Evolutionary conservation across 2,797 vertebrate species (phyloP).

Genomic region (Phalloptychus januarius): DNA sequence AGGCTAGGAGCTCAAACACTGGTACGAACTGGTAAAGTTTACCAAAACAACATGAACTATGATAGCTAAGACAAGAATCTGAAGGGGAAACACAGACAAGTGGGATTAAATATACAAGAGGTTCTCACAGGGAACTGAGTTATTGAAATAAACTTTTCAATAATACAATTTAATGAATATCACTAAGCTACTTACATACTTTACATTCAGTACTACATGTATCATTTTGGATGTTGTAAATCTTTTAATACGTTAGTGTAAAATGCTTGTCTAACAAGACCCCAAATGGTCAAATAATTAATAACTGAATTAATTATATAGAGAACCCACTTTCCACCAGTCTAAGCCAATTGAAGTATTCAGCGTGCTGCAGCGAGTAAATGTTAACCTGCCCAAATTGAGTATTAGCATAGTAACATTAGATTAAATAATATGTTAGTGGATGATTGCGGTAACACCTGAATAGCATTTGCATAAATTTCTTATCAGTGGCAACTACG

Average conservation of each 20-base stretch:
- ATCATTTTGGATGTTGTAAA: neutral
- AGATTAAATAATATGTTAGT: too few relatives aligned
- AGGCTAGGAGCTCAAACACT: too few relatives aligned
- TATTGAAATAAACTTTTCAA: neutral
- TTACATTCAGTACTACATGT: neutral
- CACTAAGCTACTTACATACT: neutral
- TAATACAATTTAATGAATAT: neutral
- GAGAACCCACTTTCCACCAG: neutral
- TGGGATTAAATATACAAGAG: too few relatives aligned
- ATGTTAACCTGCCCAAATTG: neutral
- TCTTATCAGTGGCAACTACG: too few relatives aligned
- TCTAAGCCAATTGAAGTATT: neutral
- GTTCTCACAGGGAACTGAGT: neutral
- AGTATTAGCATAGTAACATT: too few relatives aligned
- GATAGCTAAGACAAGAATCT: too few relatives aligned
- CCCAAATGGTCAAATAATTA: too few relatives aligned
- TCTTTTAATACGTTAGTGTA: neutral
- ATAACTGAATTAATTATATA: neutral
- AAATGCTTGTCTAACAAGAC: neutral
- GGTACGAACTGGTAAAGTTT: too few relatives aligned
- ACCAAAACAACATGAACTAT: too few relatives aligned
- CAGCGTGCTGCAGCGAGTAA: neutral
- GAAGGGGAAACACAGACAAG: too few relatives aligned
- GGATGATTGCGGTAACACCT: too few relatives aligned
- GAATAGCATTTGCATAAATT: too few relatives aligned